Conservation (phyloP, 2,113 vertebrate species). For the Syngnathus scovelli region DNA sequence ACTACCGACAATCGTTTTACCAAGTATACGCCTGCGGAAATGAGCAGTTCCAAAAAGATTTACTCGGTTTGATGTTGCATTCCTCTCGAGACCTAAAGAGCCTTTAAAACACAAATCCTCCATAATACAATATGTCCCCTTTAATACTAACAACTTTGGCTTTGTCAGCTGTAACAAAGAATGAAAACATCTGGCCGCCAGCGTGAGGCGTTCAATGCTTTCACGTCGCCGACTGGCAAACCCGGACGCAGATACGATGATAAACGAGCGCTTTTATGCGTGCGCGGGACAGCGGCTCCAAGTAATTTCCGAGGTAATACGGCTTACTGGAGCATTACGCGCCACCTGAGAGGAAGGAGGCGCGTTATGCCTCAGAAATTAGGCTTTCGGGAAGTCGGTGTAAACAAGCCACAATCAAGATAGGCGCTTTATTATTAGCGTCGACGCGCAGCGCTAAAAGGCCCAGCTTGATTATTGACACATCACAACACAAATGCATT, state of each 20-base stretch:
- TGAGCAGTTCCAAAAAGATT: too few species aligned
- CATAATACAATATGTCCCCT: not conserved
- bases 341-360: slow-evolving; percentile 8
- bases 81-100: too few species aligned
- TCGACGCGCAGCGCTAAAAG: not conserved
- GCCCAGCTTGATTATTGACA: not conserved
- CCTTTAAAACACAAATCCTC: too few species aligned
- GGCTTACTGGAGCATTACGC: slow-evolving; percentile 6
- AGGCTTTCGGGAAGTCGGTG: not conserved
- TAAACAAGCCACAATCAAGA: not conserved
- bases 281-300: slow-evolving; percentile 1
- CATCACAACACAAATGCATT: not conserved
- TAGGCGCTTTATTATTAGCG: not conserved
- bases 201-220: not conserved
- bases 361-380: slow-evolving; percentile 4
- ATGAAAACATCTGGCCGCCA: slow-evolving; percentile 2
- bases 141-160: not conserved
- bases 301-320: slow-evolving; percentile 9
- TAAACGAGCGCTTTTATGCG: slow-evolving; percentile 5
- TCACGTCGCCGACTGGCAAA: not conserved
- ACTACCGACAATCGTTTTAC: too few species aligned
- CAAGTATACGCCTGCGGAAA: too few species aligned
- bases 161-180: not conserved
- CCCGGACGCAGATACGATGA: slow-evolving; percentile 1
- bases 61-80: too few species aligned